Evolutionary conservation across 1,140 invertebrate genomes (phyloP).

Genomic region (Metopolophium dirhodum): DNA sequence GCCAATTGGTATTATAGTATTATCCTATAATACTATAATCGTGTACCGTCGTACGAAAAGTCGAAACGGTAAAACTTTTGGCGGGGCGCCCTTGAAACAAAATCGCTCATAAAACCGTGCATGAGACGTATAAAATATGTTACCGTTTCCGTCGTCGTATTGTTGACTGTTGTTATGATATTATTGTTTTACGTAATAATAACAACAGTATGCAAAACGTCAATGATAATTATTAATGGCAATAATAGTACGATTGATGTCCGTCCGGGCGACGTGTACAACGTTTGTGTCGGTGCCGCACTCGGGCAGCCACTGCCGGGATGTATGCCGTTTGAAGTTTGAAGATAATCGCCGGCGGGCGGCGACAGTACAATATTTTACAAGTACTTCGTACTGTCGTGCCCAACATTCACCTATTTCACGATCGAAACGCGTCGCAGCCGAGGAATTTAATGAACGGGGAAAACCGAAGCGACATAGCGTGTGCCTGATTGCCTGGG

Average conservation of each 20-base stretch:
- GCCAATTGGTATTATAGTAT: too few species aligned
- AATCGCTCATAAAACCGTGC: not conserved
- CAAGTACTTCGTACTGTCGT: not conserved
- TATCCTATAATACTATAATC: too few species aligned
- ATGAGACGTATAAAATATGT: not conserved
- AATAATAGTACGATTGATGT: not conserved
- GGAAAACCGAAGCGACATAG: slow-evolving; percentile 20
- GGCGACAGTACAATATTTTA: not conserved
- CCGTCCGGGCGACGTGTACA: not conserved
- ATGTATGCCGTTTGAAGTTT: not conserved
- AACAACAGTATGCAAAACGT: too few species aligned
- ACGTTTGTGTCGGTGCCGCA: not conserved
- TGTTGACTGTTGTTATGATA: too few species aligned
- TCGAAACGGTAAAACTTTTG: not conserved
- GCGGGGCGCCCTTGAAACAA: not conserved
- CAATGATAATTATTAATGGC: too few species aligned
- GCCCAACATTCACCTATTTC: not conserved
- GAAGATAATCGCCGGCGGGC: not conserved
- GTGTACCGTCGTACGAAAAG: not conserved
- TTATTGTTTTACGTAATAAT: too few species aligned
- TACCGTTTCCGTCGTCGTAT: too few species aligned
- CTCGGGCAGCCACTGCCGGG: not conserved
- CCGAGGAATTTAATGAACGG: slow-evolving; percentile 35
- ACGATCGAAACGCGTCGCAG: not conserved
- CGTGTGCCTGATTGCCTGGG: not conserved